Conservation (phyloP, 2,797 vertebrate genomes). For the Nannoperca australis region DNA sequence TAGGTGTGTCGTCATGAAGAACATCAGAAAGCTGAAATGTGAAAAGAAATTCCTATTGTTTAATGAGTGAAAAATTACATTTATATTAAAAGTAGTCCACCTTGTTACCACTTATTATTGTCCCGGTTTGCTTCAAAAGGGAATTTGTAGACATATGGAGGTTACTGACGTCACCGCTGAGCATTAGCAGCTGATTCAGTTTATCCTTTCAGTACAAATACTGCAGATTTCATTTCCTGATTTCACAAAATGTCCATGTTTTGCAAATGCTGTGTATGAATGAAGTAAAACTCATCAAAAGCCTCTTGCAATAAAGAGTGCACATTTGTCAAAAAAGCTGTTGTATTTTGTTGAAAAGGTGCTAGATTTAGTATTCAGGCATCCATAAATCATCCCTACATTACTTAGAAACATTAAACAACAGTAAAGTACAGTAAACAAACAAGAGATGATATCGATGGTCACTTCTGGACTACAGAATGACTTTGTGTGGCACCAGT, state of each 20-base stretch:
- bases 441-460: background rate
- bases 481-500: background rate
- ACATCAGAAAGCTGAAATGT: background rate
- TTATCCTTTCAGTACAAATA: constrained; percentile 1
- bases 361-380: background rate
- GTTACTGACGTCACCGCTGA: background rate
- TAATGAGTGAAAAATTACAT: background rate
- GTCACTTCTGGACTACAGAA: background rate
- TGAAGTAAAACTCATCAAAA: background rate
- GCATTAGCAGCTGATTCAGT: background rate
- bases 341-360: background rate
- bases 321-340: background rate
- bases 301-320: background rate
- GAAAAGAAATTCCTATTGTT: background rate
- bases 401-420: background rate
- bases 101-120: background rate
- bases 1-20: background rate
- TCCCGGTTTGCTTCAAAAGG: background rate
- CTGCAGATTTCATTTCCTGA: background rate
- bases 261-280: background rate
- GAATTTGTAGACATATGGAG: background rate
- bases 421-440: constrained; percentile 12
- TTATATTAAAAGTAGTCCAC: background rate
- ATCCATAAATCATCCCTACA: constrained; percentile 1
- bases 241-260: background rate